Evolutionary conservation across 2,797 vertebrate genomes (phyloP).

Genomic region (Acanthiza pusilla): DNA sequence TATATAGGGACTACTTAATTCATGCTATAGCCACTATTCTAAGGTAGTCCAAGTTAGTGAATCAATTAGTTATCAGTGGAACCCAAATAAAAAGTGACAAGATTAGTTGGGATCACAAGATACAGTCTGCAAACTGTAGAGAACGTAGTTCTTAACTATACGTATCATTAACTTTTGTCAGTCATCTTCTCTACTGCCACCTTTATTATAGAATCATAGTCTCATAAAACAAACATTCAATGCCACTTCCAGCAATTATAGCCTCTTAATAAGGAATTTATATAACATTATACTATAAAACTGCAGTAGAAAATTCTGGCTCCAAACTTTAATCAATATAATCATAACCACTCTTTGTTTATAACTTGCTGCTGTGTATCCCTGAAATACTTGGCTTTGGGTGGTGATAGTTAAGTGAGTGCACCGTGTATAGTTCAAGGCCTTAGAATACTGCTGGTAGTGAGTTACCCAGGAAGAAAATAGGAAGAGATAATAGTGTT

Average conservation of each 20-base stretch:
- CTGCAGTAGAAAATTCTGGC: neutral
- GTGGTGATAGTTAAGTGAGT: neutral
- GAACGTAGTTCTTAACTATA: neutral
- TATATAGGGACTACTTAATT: neutral
- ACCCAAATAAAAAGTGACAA: neutral
- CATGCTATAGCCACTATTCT: neutral
- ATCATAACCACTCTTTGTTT: constrained; percentile 25
- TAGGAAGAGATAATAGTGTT: neutral
- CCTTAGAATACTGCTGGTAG: neutral
- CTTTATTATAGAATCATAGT: constrained; percentile 23
- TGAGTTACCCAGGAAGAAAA: constrained; percentile 55
- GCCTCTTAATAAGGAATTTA: neutral
- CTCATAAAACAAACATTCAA: constrained; percentile 23
- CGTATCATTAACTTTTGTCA: neutral
- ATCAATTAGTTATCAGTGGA: neutral
- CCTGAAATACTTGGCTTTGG: constrained; percentile 7
- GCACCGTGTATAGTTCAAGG: neutral
- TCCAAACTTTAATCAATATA: constrained; percentile 4
- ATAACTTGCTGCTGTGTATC: neutral
- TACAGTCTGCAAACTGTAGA: neutral
- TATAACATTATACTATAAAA: constrained; percentile 17
- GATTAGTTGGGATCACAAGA: neutral
- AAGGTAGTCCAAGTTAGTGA: neutral
- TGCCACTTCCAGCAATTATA: neutral
- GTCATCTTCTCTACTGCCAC: neutral